Evolutionary conservation across 2,888 invertebrate genomes (phyloP), one percentile per base, ranked within the genome.

Genomic region (Stenolophus ochropezus): DNA sequence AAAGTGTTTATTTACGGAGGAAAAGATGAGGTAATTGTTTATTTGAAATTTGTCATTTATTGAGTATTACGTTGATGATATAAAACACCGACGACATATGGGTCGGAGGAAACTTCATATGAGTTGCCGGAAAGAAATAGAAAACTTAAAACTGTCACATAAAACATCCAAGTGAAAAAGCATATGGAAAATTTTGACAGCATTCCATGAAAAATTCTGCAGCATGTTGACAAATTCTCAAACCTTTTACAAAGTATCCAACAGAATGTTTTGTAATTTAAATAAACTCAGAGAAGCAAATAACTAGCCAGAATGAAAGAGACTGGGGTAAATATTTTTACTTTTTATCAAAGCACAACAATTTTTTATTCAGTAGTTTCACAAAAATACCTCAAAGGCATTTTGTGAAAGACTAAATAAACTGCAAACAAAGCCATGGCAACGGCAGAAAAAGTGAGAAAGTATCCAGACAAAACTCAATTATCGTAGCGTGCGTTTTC

Each of bases 151-250:
- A 18, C 61, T 56, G 53, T 51, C 53, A 76, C 49, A 76, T 51
- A 76, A 56, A 76, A 33, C 56, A 76, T 76, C 18, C 16, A 18
- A 27, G 56, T 56, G 56, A 53, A 76, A 16, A 76, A 23, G 56
- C 33, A 58, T 61, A 77, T 77, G 42, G 56, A 33, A 33, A 42
- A 56, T 77, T 61, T 20, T 58, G 42, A 56, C 61, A 58, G 77
- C 58, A 23, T 65, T 65, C 33, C 65, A 25, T 16, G 25, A 23
- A 65, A 65, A 27, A 65, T 56, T 56, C 18, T 21, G 11, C 11
- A 20, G 56, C 56, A 56, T 53, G 56, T 56, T 56, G 56, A 56
- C 56, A 56, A 56, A 56, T 56, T 56, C 56, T 56, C 56, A 56
- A 20, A 20, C 20, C 20, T 8, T 56, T 21, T 56, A 20, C 56